A percentile compares a stretch with the other conserved stretches of the same genome.
These are phyloP conservation scores for Echinometra lucunter DNA, from an alignment of 53 echinoderm and acorn worm species.

Conservation along the genomic window DNA sequence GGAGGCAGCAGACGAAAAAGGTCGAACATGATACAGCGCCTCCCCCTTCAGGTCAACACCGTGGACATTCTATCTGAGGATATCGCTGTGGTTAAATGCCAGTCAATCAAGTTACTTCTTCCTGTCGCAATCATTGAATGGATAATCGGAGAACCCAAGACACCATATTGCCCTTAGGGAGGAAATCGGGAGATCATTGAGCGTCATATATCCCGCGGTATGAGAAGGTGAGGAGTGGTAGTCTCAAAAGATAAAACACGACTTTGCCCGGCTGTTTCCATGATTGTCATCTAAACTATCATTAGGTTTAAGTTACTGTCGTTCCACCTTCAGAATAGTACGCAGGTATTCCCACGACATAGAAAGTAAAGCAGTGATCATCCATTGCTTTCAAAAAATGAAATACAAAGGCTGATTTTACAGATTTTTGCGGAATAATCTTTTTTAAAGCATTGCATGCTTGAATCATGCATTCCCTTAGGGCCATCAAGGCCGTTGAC, in stretches of 20 bases:
- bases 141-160: slow-evolving; percentile 20
- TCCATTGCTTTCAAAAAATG: not conserved
- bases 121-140: slow-evolving; percentile 6
- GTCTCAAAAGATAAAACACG: slow-evolving; percentile 10
- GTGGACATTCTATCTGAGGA: slow-evolving; percentile 25
- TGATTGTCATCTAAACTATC: not conserved
- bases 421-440: not conserved
- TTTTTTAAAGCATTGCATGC: not conserved
- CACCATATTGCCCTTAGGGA: not conserved
- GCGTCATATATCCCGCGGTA: slow-evolving; percentile 12
- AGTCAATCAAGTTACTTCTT: slow-evolving; percentile 37
- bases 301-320: slow-evolving; percentile 14
- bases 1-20: not conserved
- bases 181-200: slow-evolving; percentile 34
- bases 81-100: slow-evolving; percentile 22
- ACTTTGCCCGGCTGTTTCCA: not conserved
- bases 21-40: slow-evolving; percentile 6
- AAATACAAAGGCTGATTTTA: not conserved
- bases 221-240: not conserved
- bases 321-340: not conserved
- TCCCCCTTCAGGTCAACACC: slow-evolving; percentile 32
- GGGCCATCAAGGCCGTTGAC: no score
- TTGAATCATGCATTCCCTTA: no score
- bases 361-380: not conserved
- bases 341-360: not conserved